Conservation (phyloP, 2,888 invertebrate species). For the Apocheima hispidaria region DNA sequence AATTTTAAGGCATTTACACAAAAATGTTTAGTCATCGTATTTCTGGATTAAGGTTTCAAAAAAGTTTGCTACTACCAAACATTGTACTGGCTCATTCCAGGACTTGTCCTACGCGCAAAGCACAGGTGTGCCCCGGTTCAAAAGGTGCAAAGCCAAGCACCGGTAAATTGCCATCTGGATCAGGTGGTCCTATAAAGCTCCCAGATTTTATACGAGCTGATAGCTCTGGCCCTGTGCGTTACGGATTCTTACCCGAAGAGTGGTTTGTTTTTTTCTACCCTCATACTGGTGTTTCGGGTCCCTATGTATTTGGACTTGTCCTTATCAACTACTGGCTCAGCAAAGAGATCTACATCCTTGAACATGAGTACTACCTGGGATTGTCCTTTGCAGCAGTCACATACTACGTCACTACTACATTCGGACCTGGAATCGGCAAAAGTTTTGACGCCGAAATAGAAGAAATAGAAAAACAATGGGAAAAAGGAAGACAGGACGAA, state of each 20-base stretch:
- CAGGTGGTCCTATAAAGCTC: neutral
- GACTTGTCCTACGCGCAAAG: slow-evolving; percentile 40
- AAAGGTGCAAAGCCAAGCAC: slow-evolving; percentile 1
- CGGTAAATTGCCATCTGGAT: neutral
- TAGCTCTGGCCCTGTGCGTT: slow-evolving; percentile 82
- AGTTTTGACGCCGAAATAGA: slow-evolving; percentile 90
- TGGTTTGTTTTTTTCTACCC: slow-evolving; percentile 94
- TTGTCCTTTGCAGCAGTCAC: slow-evolving; percentile 89
- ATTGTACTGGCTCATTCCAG: slow-evolving; percentile 43
- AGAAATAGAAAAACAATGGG: slow-evolving; percentile 81
- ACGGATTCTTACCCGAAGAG: slow-evolving; percentile 80
- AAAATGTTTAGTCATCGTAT: slow-evolving; percentile 49
- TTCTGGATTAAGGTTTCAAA: slow-evolving; percentile 32
- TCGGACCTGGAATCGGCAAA: slow-evolving; percentile 88
- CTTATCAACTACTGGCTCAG: slow-evolving; percentile 93
- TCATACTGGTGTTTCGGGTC: slow-evolving; percentile 95
- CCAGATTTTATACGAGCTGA: slow-evolving; percentile 53
- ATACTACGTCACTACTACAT: slow-evolving; percentile 86
- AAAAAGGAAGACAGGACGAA: slow-evolving; percentile 82
- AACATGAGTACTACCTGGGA: slow-evolving; percentile 95
- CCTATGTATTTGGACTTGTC: slow-evolving; percentile 93
- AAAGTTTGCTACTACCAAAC: slow-evolving; percentile 41
- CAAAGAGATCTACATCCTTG: slow-evolving; percentile 97
- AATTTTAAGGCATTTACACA: neutral
- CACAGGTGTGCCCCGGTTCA: slow-evolving; percentile 26